Evolutionary conservation across 2,797 vertebrate species (phyloP).

Genomic region (Bradypodion ventrale): DNA sequence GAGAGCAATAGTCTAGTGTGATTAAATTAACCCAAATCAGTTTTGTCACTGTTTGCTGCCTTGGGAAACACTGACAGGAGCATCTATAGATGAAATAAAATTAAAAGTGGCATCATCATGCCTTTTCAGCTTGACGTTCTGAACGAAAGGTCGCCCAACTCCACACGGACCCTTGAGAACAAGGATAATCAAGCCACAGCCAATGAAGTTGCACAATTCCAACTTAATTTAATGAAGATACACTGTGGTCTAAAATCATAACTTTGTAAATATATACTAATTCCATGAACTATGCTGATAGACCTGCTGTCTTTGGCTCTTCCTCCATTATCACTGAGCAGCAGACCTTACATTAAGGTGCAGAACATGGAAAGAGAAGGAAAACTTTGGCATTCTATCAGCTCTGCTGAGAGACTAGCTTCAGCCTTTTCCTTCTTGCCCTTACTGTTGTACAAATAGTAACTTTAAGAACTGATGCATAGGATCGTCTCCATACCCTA

Average conservation of each 20-base stretch:
- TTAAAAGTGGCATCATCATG: slow-evolving; percentile 22
- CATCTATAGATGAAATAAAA: slow-evolving; percentile 33
- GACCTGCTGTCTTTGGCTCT: neutral
- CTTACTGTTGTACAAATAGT: neutral
- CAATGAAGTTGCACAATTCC: neutral
- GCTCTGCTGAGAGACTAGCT: neutral
- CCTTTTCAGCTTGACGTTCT: slow-evolving; percentile 31
- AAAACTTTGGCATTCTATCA: neutral
- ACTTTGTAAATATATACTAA: neutral
- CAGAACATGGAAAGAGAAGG: neutral
- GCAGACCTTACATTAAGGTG: neutral
- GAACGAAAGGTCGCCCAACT: slow-evolving; percentile 19
- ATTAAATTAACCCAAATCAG: slow-evolving; percentile 55
- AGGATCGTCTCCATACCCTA: too few species aligned
- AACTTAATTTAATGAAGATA: neutral
- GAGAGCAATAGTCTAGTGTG: slow-evolving; percentile 32
- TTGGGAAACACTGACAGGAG: slow-evolving; percentile 33
- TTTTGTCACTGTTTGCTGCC: rapidly evolving
- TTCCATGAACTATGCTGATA: neutral
- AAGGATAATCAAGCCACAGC: neutral
- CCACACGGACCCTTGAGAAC: neutral
- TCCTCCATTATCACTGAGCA: neutral
- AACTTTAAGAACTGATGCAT: neutral
- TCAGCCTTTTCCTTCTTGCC: neutral
- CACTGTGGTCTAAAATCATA: neutral